Evolutionary conservation across 35 echinoderm and acorn worm genomes (phyloP).

Genomic region (Diadema setosum): DNA sequence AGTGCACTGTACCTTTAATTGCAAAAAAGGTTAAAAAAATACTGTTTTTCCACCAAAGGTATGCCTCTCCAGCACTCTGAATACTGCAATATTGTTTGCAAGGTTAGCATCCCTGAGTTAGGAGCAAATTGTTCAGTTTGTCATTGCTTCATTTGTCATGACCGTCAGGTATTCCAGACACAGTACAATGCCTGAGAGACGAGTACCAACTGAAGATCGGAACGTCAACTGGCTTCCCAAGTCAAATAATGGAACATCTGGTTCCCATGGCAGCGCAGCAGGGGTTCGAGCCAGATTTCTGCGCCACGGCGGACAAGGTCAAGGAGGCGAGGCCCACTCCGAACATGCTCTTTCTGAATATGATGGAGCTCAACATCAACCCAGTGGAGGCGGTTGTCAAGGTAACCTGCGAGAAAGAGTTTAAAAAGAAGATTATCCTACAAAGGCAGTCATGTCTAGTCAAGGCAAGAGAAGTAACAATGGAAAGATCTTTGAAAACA

Average conservation of each 20-base stretch:
- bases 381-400: constrained; percentile 83
- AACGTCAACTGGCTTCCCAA: constrained; percentile 74
- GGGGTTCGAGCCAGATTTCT: constrained; percentile 79
- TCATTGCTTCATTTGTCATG: background rate
- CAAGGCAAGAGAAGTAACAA: background rate
- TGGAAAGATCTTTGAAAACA: background rate
- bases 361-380: constrained; percentile 52
- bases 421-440: no score
- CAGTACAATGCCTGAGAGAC: constrained; percentile 25
- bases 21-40: no score
- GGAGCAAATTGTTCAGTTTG: no score
- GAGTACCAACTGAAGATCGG: constrained; percentile 74
- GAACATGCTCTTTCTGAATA: constrained; percentile 85
- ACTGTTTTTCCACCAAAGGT: no score
- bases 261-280: constrained; percentile 49
- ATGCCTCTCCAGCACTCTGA: no score
- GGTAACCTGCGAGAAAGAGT: no score
- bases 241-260: constrained; percentile 66
- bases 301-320: constrained; percentile 58
- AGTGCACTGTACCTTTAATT: no score
- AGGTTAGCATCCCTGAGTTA: no score
- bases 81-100: no score
- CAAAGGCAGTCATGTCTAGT: no score
- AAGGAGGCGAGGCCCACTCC: constrained; percentile 70
- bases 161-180: constrained; percentile 47